Percentiles rank a stretch among this genome's conserved stretches.
Evolutionary conservation across 2,797 vertebrate species (phyloP).

Genomic region (Mus spretus): DNA sequence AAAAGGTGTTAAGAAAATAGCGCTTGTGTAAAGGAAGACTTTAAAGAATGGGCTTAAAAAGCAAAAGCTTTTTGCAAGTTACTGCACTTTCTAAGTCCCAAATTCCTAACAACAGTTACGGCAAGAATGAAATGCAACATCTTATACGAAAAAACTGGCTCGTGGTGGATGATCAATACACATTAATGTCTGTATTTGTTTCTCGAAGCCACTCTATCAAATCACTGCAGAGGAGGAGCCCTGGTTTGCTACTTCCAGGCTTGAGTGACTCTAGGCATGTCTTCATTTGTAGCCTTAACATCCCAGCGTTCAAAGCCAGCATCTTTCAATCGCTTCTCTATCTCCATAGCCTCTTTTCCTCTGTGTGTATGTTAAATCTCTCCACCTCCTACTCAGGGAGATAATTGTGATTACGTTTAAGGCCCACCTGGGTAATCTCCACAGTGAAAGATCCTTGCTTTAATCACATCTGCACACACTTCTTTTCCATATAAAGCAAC

Average conservation of each 20-base stretch:
- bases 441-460: background rate
- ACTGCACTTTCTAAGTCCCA: constrained; percentile 13
- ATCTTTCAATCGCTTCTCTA: background rate
- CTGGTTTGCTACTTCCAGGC: background rate
- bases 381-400: constrained; percentile 8
- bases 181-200: constrained; percentile 23
- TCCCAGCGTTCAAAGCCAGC: background rate
- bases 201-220: background rate
- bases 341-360: background rate
- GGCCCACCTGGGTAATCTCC: background rate
- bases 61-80: constrained; percentile 15
- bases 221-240: background rate
- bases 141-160: constrained; percentile 14
- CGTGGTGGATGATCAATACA: constrained; percentile 24
- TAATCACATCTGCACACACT: background rate
- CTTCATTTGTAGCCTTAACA: background rate
- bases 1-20: background rate
- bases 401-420: background rate
- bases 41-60: background rate
- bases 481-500: constrained; percentile 26
- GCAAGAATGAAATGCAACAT: constrained; percentile 59
- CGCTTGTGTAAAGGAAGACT: background rate
- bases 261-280: background rate
- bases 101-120: constrained; percentile 44
- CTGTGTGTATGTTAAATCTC: background rate